A percentile compares a stretch with the other conserved stretches of the same genome.
These are phyloP conservation scores for Liparis tanakae DNA, from an alignment of 2,797 vertebrate genomes.

Conservation along the genomic window DNA sequence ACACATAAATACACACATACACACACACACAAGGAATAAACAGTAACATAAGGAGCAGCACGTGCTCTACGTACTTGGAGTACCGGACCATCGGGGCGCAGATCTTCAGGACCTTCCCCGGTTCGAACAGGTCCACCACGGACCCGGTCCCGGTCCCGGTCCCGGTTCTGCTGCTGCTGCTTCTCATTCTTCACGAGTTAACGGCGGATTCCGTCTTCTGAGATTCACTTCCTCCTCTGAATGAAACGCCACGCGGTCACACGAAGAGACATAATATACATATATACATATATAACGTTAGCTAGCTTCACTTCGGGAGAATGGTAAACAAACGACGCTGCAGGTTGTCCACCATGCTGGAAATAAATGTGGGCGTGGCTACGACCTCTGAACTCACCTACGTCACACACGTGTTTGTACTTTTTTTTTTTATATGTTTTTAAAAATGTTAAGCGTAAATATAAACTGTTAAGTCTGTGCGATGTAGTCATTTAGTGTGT, in stretches of 20 bases:
- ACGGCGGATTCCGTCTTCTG: fast-evolving
- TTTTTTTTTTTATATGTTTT: background rate
- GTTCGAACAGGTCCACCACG: slow-evolving; percentile 89
- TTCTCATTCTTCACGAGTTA: slow-evolving; percentile 47
- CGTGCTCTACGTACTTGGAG: slow-evolving; percentile 88
- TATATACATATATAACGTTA: background rate
- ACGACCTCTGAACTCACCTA: slow-evolving; percentile 23
- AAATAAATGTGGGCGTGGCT: slow-evolving; percentile 20
- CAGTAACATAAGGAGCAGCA: too few species aligned
- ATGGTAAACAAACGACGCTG: background rate
- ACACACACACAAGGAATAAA: too few species aligned
- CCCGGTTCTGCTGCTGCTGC: slow-evolving; percentile 40
- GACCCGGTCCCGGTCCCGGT: slow-evolving; percentile 49
- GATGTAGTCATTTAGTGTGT: background rate
- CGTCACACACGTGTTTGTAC: slow-evolving; percentile 29
- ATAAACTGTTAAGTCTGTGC: fast-evolving
- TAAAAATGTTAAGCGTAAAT: background rate
- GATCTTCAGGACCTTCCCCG: slow-evolving; percentile 88
- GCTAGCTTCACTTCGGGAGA: background rate
- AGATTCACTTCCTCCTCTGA: background rate
- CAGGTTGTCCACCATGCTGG: slow-evolving; percentile 10
- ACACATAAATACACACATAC: too few species aligned
- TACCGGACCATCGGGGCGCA: slow-evolving; percentile 98
- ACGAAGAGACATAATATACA: background rate
- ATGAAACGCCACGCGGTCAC: fast-evolving